Conservation (phyloP, 2,113 vertebrate genomes). For the Pimephales promelas region DNA sequence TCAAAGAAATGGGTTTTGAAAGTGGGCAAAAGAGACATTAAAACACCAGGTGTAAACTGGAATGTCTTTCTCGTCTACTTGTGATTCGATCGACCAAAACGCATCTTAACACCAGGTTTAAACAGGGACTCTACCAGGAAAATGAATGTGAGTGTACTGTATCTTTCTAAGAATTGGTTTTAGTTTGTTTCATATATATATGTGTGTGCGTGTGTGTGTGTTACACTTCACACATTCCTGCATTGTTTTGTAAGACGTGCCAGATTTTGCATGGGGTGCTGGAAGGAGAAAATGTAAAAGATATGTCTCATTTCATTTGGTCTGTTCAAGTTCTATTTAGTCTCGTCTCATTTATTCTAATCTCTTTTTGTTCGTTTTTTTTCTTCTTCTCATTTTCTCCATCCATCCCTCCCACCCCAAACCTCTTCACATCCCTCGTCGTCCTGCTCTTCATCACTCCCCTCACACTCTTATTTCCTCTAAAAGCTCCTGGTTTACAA, state of each 20-base stretch:
- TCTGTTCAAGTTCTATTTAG: background rate
- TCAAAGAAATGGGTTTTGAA: too few relatives aligned
- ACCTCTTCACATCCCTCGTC: background rate
- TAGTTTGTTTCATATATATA: background rate
- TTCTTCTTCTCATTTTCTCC: background rate
- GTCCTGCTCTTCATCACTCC: background rate
- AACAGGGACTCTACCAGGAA: background rate
- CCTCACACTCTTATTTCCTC: background rate
- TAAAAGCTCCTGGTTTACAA: background rate
- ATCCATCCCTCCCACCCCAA: background rate
- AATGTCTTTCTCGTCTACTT: too few relatives aligned
- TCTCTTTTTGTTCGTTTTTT: background rate
- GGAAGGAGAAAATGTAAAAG: background rate
- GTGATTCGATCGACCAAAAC: too few relatives aligned
- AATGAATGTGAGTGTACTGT: too few relatives aligned
- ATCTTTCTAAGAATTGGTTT: background rate
- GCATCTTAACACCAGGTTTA: too few relatives aligned
- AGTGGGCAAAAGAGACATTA: too few relatives aligned
- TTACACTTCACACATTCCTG: background rate
- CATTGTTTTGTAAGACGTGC: background rate
- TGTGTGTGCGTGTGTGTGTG: background rate
- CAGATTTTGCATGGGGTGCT: background rate
- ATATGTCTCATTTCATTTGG: background rate
- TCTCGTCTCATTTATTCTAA: background rate
- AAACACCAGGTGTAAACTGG: too few relatives aligned